Percentiles rank a stretch among this genome's conserved stretches.
Conservation (phyloP, 2,113 vertebrate species). For the Numida meleagris region DNA sequence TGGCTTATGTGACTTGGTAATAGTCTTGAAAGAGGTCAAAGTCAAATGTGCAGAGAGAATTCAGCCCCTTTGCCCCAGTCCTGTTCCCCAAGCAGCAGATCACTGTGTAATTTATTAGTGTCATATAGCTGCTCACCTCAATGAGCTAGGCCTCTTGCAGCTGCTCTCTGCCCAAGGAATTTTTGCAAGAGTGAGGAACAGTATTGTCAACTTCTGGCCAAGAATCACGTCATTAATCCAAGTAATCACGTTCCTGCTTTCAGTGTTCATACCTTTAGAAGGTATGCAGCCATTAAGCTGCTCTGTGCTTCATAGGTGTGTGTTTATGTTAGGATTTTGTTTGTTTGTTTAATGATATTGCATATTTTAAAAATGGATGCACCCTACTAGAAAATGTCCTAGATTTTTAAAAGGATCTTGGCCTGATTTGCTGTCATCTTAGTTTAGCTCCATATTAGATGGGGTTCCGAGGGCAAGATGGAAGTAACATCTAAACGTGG, state of each 20-base stretch:
- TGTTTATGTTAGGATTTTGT: neutral
- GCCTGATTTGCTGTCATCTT: neutral
- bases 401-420: neutral
- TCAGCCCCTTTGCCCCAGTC: neutral
- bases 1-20: neutral
- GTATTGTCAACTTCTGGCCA: neutral
- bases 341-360: neutral
- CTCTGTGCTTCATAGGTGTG: neutral
- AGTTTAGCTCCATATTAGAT: neutral
- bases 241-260: neutral
- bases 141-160: neutral
- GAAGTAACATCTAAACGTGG: neutral
- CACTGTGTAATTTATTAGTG: neutral
- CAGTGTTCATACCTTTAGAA: neutral
- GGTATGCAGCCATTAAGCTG: neutral
- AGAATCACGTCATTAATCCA: neutral
- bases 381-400: neutral
- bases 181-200: neutral
- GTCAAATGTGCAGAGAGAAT: neutral
- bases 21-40: neutral
- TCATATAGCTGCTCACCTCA: neutral
- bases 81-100: neutral
- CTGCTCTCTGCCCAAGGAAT: neutral
- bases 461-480: neutral
- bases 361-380: neutral